Evolutionary conservation across 64 coral and sea anemone genomes (phyloP).

Genomic region (Exaiptasia diaphana): DNA sequence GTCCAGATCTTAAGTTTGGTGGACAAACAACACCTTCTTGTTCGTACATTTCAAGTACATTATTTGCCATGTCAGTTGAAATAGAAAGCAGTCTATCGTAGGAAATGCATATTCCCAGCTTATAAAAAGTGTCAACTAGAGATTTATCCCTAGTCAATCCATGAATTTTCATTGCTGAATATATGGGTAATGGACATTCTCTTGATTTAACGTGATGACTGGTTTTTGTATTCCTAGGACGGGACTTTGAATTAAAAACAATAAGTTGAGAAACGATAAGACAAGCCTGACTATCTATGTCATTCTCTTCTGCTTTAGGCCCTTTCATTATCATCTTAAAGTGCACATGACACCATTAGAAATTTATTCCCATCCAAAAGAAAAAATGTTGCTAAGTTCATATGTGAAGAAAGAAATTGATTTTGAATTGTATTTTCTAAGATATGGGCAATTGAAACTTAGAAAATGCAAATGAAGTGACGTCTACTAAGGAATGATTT

Average conservation of each 20-base stretch:
- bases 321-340: not conserved
- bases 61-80: conserved; percentile 10
- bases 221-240: not conserved
- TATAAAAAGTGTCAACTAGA: conserved; percentile 43
- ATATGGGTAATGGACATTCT: conserved; percentile 48
- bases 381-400: no score
- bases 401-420: no score
- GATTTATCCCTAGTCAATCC: conserved; percentile 9
- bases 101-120: conserved; percentile 31
- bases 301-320: not conserved
- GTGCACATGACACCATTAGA: no score
- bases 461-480: no score
- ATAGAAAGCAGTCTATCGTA: conserved; percentile 21
- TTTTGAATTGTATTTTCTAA: no score
- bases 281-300: not conserved
- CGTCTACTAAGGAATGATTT: no score
- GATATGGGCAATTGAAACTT: no score
- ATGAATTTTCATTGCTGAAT: conserved; percentile 31
- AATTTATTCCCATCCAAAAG: no score
- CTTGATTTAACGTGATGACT: conserved; percentile 25
- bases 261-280: not conserved
- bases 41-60: conserved; percentile 1
- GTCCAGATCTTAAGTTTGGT: not conserved
- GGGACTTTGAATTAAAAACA: not conserved
- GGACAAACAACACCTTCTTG: not conserved